Base-by-base conservation (phyloP, 1,140 invertebrate genomes). In the Bombyx mandarina region DNA sequence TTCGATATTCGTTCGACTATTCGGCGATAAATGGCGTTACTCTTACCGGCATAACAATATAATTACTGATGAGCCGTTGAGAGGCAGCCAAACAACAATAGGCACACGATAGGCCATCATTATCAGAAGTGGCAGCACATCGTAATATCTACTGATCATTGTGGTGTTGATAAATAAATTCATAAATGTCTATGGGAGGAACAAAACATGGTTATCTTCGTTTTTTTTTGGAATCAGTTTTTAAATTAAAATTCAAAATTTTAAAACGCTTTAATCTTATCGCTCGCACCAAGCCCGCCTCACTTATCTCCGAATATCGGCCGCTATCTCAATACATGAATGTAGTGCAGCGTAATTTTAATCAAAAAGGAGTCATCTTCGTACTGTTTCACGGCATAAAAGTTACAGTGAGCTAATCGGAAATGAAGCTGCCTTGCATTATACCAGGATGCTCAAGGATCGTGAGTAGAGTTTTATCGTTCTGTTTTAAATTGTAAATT, bases 221-320 rank as follows among this genome's bases (percentile, higher is more conserved):
- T 35, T 35, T 35, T 4, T 35, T 18, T 22, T n/a, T n/a, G n/a
- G n/a, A n/a, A 18, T 18, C 12, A 18, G 0, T 18, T 18, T 18
- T 18, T 18, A 18, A 18, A 18, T 18, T 18, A 18, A 18, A 18
- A 18, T 18, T 18, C 12, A 18, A 18, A 18, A 18, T 18, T 18
- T 18, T 18, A 56, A 48, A 9, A 35, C 54, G 58, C 68, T 51
- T 35, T 22, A n/a, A 56, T 43, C 44, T 55, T 43, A 12, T 55
- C 2, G 46, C 60, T 66, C 61, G 50, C 6, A 50, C 61, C 56
- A 56, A 44, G 49, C 9, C 8, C 45, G 52, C 64, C 62, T 69
- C 60, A 72, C 73, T 74, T 75, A 78, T 78, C 75, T 73, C 61
- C 58, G 61, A 79, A 75, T 75, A 67, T 77, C 67, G 65, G 54